Percentiles rank a stretch among this genome's conserved stretches.
These are phyloP conservation scores for Orchesella cincta DNA, from an alignment of 1,140 invertebrate species.

Conservation along the genomic window DNA sequence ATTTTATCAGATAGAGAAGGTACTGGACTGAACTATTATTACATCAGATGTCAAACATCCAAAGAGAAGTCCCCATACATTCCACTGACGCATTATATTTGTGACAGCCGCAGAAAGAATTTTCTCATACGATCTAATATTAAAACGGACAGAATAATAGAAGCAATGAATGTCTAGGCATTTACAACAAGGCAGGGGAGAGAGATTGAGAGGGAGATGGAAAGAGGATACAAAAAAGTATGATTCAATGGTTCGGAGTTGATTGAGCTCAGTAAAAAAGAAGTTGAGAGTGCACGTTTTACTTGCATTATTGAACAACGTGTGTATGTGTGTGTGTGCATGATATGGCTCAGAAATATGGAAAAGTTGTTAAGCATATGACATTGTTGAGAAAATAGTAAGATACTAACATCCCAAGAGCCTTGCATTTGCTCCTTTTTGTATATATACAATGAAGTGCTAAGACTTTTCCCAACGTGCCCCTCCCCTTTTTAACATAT, in stretches of 20 bases:
- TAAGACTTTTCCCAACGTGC: no score
- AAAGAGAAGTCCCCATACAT: neutral
- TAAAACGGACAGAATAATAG: neutral
- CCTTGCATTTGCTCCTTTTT: no score
- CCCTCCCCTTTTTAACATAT: no score
- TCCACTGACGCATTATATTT: no score
- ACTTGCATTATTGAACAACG: neutral
- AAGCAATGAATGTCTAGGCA: neutral
- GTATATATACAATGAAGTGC: no score
- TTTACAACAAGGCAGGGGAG: neutral
- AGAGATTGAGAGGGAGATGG: neutral
- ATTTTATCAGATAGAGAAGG: slow-evolving; percentile 19
- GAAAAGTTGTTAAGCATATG: no score
- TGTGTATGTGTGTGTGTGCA: no score
- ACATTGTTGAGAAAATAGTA: no score
- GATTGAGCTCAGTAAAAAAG: slow-evolving; percentile 1
- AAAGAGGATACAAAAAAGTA: neutral
- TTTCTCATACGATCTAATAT: neutral
- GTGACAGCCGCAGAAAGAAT: neutral
- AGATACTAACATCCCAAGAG: no score
- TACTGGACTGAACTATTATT: slow-evolving; percentile 13
- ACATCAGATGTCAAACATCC: slow-evolving; percentile 10
- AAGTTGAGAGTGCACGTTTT: neutral
- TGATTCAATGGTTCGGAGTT: neutral
- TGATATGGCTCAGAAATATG: no score